phyloP scores from a whole-genome alignment of 1,140 invertebrate species.

The Arctopsyche grandis region DNA sequence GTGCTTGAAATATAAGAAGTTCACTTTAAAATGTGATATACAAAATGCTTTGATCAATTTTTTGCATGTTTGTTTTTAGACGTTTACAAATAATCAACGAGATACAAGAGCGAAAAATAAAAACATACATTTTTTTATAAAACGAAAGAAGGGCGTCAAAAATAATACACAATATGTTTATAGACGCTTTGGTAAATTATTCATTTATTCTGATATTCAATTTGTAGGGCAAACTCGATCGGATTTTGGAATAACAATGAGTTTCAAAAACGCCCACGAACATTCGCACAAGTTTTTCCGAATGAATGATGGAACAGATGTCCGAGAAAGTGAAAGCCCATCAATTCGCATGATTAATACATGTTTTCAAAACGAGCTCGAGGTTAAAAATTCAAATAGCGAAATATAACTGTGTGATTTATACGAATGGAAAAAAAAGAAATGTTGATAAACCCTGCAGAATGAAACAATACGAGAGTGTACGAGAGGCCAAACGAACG shows the following conservation, averaged over 20 bases:
- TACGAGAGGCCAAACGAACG: too few species aligned
- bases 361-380: neutral
- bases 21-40: too few species aligned
- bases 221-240: constrained; percentile 11
- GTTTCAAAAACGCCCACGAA: neutral
- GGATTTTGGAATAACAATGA: constrained; percentile 18
- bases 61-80: too few species aligned
- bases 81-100: too few species aligned
- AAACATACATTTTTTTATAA: too few species aligned
- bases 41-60: too few species aligned
- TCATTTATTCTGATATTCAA: constrained; percentile 17
- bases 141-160: neutral
- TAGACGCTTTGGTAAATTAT: neutral
- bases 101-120: too few species aligned
- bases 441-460: neutral
- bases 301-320: constrained; percentile 10
- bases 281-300: constrained; percentile 4
- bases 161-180: neutral
- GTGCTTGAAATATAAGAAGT: too few species aligned
- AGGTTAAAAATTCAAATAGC: neutral
- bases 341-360: constrained; percentile 4
- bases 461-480: too few species aligned
- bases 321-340: neutral
- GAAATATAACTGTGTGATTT: neutral
- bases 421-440: neutral